phyloP scores from a whole-genome alignment of 2,888 invertebrate species.

The Bruchidius siliquastri region DNA sequence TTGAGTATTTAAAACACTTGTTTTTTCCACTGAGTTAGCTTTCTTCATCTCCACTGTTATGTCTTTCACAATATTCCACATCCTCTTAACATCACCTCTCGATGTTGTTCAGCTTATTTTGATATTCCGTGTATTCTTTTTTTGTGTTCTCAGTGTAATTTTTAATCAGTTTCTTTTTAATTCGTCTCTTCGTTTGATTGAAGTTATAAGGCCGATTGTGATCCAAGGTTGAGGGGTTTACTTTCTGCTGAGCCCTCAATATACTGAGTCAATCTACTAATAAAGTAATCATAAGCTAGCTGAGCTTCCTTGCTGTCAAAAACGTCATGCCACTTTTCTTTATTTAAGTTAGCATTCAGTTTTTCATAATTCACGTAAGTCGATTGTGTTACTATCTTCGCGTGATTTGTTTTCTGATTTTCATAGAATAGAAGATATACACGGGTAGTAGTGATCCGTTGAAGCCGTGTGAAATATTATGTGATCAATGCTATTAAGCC shows the following conservation, averaged over 20 bases:
- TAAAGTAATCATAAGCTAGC: conserved; percentile 5
- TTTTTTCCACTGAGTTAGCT: too few species aligned
- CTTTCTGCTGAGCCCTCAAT: background rate
- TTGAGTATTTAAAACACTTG: too few species aligned
- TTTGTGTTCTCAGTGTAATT: conserved; percentile 1
- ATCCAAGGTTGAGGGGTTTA: conserved; percentile 7
- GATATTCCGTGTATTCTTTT: conserved; percentile 5
- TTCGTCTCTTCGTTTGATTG: conserved; percentile 4
- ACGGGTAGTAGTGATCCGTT: too few species aligned
- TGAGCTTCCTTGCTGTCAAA: background rate
- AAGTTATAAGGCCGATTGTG: conserved; percentile 3
- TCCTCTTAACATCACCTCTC: too few species aligned
- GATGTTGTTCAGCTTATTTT: conserved; percentile 2
- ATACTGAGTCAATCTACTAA: background rate
- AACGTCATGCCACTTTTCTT: conserved; percentile 6
- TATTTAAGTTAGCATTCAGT: conserved; percentile 2
- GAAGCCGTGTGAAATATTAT: too few species aligned
- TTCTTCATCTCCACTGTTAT: too few species aligned
- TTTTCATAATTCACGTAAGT: conserved; percentile 3
- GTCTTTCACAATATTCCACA: too few species aligned
- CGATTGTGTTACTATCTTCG: too few species aligned
- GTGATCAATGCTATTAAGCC: too few species aligned
- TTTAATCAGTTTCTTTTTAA: conserved; percentile 4
- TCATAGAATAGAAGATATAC: too few species aligned
- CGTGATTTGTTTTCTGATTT: too few species aligned